Evolutionary conservation across 2,888 invertebrate species (phyloP), one percentile per base, ranked within the genome.

Genomic region (Oscheius sp.): DNA sequence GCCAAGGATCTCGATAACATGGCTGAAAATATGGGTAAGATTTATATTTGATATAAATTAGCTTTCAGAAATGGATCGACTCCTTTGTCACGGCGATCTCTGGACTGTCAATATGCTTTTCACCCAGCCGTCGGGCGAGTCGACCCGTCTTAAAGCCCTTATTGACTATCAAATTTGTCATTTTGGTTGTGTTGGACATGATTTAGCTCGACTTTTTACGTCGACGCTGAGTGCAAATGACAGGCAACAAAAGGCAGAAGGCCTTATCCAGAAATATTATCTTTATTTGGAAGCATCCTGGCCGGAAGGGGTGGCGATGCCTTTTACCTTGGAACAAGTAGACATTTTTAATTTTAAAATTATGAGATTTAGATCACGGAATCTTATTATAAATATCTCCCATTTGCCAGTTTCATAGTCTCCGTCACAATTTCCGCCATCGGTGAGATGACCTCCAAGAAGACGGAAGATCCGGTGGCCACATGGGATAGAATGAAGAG

Each of bases 71-170:
- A 66, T 66, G 66, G 49, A 66, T n/a, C 25, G 35, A 7, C 18
- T 66, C 3, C 52, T 66, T n/a, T 66, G 66, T 35, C 66, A 66
- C 16, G 66, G 66, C 13, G 66, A 66, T 52, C 66, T 49, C 9
- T 66, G 66, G 66, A 66, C 66, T 18, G 46, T 46, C 66, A 66
- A 66, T n/a, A 49, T 66, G 52, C 18, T 49, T 5, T 66, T 46
- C 21, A 35, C 18, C 27, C 52, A 66, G 27, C 25, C 61, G 7
- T 6, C n/a, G 13, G n/a, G 21, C 9, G 21, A 61, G 18, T 9
- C 12, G 21, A 9, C 35, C 27, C 25, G 43, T 18, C 52, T 66
- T 1, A 46, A 52, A 27, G 66, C 66, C 25, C 66, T 66, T 3
- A 66, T 66, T 12, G 66, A 66, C 35, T 52, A 49, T 29, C 66